Evolutionary conservation across 2,888 invertebrate species (phyloP).

Genomic region (Neria commutata): DNA sequence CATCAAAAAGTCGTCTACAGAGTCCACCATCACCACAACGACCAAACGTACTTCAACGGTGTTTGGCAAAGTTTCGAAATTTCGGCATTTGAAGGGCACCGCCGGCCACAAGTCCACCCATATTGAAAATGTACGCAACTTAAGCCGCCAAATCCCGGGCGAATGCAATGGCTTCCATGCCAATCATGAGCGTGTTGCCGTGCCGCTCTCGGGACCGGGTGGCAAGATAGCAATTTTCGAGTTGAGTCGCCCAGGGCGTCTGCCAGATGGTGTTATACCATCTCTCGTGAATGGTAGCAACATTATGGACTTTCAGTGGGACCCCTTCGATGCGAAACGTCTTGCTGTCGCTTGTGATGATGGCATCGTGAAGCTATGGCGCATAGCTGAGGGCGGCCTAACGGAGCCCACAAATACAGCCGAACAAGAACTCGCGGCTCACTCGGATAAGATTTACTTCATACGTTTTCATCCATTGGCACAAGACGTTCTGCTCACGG

Average conservation of each 20-base stretch:
- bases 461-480: conserved; percentile 91
- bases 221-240: conserved; percentile 89
- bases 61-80: conserved; percentile 89
- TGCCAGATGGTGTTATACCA: conserved; percentile 81
- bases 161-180: conserved; percentile 94
- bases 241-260: conserved; percentile 75
- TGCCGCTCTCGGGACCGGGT: conserved; percentile 88
- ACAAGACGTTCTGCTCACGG: conserved; percentile 82
- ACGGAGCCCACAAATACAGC: conserved; percentile 82
- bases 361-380: conserved; percentile 82
- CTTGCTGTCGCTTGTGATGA: conserved; percentile 91
- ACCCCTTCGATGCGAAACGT: conserved; percentile 82
- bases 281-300: conserved; percentile 89
- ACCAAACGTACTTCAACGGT: conserved; percentile 86
- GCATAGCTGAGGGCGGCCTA: conserved; percentile 72
- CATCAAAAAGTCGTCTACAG: conserved; percentile 62
- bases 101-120: conserved; percentile 89
- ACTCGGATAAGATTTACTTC: conserved; percentile 89
- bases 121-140: conserved; percentile 88
- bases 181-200: conserved; percentile 85
- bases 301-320: conserved; percentile 93
- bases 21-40: conserved; percentile 64
- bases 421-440: conserved; percentile 74
- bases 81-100: conserved; percentile 89
- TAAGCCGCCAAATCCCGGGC: conserved; percentile 89